Conservation (phyloP, 2,113 vertebrate genomes). For the Plecotus auritus region DNA sequence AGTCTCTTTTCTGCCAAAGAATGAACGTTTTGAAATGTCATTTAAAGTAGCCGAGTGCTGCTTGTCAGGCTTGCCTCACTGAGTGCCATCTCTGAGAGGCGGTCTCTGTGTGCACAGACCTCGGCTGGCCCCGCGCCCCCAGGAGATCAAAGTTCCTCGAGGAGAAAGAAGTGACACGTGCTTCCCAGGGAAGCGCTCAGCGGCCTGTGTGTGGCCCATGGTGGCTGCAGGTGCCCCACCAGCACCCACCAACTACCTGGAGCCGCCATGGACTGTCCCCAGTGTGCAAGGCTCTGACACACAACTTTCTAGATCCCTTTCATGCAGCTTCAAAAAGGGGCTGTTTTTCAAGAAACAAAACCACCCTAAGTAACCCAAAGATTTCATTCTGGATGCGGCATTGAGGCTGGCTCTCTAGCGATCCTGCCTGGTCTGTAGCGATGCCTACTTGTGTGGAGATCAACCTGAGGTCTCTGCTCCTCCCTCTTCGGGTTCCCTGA, state of each 20-base stretch:
- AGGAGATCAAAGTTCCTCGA: background rate
- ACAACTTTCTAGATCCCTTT: background rate
- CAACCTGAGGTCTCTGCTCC: background rate
- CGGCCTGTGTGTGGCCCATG: background rate
- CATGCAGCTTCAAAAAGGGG: background rate
- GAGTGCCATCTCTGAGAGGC: background rate
- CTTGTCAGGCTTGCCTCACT: background rate
- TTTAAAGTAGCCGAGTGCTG: background rate
- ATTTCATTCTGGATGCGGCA: background rate
- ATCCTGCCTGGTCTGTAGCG: background rate
- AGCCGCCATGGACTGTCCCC: background rate
- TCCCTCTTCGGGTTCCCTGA: background rate
- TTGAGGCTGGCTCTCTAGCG: background rate
- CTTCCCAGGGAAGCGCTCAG: background rate
- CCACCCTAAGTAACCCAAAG: background rate
- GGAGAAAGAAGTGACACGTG: background rate
- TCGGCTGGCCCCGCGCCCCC: slow-evolving; percentile 2
- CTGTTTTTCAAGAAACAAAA: background rate
- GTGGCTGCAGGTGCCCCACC: background rate
- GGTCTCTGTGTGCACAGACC: background rate
- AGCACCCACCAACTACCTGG: background rate
- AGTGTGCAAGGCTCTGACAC: background rate
- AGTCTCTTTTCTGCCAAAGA: background rate
- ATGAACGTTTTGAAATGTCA: background rate
- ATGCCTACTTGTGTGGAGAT: background rate